A percentile compares a stretch with the other conserved stretches of the same genome.
Conservation (phyloP, 2,888 invertebrate species). For the Sthenelais limicola region DNA sequence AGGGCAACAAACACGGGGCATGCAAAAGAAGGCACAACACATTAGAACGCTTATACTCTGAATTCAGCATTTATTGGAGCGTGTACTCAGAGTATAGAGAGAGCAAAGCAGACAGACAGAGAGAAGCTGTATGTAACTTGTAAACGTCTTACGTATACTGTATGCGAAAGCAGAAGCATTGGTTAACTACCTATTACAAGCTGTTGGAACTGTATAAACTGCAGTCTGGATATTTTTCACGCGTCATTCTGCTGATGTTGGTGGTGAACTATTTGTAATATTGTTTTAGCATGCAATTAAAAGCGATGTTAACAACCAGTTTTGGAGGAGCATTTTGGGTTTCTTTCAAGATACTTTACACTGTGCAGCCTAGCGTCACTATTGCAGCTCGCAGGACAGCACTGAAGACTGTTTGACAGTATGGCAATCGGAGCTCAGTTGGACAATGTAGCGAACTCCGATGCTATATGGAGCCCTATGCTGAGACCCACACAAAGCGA, state of each 20-base stretch:
- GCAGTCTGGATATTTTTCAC: too few relatives aligned
- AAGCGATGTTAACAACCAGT: slow-evolving; percentile 21
- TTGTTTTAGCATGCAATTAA: slow-evolving; percentile 38
- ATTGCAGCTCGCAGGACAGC: slow-evolving; percentile 26
- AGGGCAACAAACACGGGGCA: slow-evolving; percentile 31
- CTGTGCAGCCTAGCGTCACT: slow-evolving; percentile 34
- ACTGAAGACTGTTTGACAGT: slow-evolving; percentile 38
- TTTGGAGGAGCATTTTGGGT: slow-evolving; percentile 8
- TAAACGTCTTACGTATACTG: slow-evolving; percentile 34
- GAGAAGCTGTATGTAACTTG: slow-evolving; percentile 45
- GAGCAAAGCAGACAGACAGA: slow-evolving; percentile 43
- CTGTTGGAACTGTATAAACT: too few relatives aligned
- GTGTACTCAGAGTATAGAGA: slow-evolving; percentile 42
- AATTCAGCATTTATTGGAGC: slow-evolving; percentile 37
- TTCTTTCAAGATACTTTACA: slow-evolving; percentile 44
- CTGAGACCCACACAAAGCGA: slow-evolving; percentile 29
- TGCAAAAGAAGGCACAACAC: slow-evolving; percentile 41
- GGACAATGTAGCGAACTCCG: neutral
- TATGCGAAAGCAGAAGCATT: slow-evolving; percentile 37
- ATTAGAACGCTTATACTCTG: slow-evolving; percentile 40
- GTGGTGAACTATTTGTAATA: neutral
- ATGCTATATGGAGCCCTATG: too few relatives aligned
- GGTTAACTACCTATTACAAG: slow-evolving; percentile 31
- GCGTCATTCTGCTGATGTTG: too few relatives aligned
- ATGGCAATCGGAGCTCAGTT: neutral